These are phyloP conservation scores for Cyphomyrmex costatus DNA, from an alignment of 1,140 invertebrate species.

Conservation along the genomic window DNA sequence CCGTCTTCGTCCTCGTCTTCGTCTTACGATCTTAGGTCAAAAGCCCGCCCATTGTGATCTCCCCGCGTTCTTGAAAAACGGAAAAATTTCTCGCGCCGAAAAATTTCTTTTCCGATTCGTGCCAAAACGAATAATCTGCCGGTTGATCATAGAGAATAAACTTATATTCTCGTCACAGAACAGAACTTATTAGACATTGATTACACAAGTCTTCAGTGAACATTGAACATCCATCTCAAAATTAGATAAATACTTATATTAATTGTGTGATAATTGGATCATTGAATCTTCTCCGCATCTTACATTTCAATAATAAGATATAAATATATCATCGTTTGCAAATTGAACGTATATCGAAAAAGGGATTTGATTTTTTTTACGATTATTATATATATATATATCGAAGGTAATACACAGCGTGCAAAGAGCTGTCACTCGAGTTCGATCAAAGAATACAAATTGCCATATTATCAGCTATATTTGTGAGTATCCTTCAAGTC, in stretches of 20 bases:
- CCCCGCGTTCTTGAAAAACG: not conserved
- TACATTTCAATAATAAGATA: not conserved
- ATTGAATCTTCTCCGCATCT: not conserved
- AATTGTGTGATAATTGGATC: not conserved
- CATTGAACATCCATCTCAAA: not conserved
- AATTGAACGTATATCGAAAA: not conserved
- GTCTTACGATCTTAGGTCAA: conserved; percentile 46
- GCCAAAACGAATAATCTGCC: not conserved
- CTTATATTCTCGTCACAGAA: not conserved
- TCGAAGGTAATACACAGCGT: not conserved
- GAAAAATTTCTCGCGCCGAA: not conserved
- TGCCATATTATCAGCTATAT: conserved; percentile 36
- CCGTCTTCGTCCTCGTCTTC: conserved; percentile 28
- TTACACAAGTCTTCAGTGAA: not conserved
- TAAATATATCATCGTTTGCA: not conserved
- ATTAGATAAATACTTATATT: not conserved
- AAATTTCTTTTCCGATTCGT: not conserved
- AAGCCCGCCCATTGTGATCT: conserved; percentile 22
- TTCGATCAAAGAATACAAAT: conserved; percentile 54
- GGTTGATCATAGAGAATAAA: conserved; percentile 9
- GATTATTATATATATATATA: conserved; percentile 49
- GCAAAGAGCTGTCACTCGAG: conserved; percentile 43
- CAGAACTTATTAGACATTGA: not conserved
- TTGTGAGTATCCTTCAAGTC: not conserved
- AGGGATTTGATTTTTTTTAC: conserved; percentile 14